These are phyloP conservation scores for Macropodus opercularis DNA, from an alignment of 2,797 vertebrate species.

Conservation along the genomic window DNA sequence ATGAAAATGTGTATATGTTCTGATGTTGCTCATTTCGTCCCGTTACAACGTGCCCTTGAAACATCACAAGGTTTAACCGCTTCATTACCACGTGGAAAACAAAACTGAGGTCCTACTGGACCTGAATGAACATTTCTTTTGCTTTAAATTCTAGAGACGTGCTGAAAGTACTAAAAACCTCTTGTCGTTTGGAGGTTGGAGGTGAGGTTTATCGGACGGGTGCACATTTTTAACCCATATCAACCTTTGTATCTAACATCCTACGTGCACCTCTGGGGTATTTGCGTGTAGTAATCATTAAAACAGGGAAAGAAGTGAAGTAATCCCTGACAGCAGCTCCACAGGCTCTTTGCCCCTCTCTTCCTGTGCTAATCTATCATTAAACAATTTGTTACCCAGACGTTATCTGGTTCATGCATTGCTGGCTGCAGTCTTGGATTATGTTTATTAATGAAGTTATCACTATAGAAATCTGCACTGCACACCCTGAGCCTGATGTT, in stretches of 20 bases:
- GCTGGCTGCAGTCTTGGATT: slow-evolving; percentile 34
- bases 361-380: slow-evolving; percentile 32
- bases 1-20: too few relatives aligned
- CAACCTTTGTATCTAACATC: background rate
- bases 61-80: background rate
- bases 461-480: slow-evolving; percentile 42
- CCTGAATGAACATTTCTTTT: background rate
- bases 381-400: slow-evolving; percentile 30
- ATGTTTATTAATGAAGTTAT: slow-evolving; percentile 60
- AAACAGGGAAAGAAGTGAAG: slow-evolving; percentile 1
- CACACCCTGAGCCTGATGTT: slow-evolving; percentile 43
- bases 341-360: background rate
- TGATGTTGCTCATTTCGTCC: too few relatives aligned
- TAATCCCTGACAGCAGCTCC: slow-evolving; percentile 4
- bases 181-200: background rate
- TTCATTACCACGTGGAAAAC: background rate
- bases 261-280: background rate
- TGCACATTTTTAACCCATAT: background rate
- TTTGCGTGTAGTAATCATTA: slow-evolving; percentile 9
- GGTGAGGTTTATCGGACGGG: background rate
- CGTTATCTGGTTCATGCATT: slow-evolving; percentile 36
- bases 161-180: background rate
- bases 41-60: background rate
- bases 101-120: background rate
- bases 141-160: background rate